Evolutionary conservation across 2,888 invertebrate genomes (phyloP).

Genomic region (Argynnis bischoffii): DNA sequence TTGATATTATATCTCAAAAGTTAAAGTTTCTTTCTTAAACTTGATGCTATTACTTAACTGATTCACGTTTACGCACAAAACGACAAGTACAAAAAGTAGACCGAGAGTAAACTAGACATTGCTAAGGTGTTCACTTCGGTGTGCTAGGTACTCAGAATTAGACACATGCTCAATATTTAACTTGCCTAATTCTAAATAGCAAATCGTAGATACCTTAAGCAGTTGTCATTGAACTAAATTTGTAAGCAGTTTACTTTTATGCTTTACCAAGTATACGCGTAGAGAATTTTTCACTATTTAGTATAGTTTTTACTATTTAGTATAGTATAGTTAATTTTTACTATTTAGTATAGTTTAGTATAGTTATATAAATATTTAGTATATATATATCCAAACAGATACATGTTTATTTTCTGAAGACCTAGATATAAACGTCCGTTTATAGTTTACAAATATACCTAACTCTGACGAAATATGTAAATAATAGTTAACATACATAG

Average conservation of each 20-base stretch:
- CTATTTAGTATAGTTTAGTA: too few species aligned
- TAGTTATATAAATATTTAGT: too few species aligned
- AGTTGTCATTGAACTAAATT: conserved; percentile 55
- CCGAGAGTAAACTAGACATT: neutral
- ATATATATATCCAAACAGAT: too few species aligned
- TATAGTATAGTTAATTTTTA: too few species aligned
- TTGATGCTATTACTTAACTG: neutral
- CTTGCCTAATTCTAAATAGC: conserved; percentile 39
- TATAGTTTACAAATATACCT: too few species aligned
- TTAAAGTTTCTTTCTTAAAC: too few species aligned
- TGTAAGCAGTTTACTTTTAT: conserved; percentile 23
- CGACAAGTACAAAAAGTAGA: neutral
- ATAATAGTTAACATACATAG: too few species aligned
- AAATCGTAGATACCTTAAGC: conserved; percentile 39
- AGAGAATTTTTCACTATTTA: conserved; percentile 1
- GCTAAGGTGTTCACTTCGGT: conserved; percentile 14
- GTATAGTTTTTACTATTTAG: too few species aligned
- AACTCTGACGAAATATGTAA: too few species aligned
- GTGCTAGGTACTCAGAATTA: conserved; percentile 37
- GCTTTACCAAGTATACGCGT: conserved; percentile 6
- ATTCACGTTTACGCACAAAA: neutral
- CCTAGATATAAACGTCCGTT: too few species aligned
- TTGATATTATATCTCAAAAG: too few species aligned
- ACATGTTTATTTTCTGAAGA: too few species aligned
- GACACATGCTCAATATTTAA: conserved; percentile 41